Base-by-base conservation (phyloP, 2,888 invertebrate species). In the Margaritifera margaritifera region DNA sequence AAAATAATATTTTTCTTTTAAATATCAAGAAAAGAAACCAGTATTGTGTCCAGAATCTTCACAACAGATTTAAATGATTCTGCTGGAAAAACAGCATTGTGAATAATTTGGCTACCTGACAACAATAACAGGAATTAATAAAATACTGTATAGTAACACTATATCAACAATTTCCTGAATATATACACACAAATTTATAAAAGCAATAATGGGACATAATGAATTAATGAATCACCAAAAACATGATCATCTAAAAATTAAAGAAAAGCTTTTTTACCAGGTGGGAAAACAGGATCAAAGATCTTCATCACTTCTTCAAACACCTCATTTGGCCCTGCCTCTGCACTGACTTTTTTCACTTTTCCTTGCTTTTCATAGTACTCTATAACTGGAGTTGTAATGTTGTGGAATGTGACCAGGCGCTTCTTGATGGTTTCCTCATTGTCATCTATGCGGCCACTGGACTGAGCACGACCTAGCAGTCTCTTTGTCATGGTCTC, bases 401-500 rank as follows among this genome's bases (percentile, higher is more conserved):
- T 94, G 20, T 92, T 92, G 86, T 95, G 94, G 91, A 98, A 99
- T 63, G 98, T 98, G 79, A 94, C 92, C 75, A 99, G 92, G 59
- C 99, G 92, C 73, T 95, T 94, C 87, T 95, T 95, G 87, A 99
- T 97, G 53, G 98, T 97, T 79, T 94, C 95, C 86, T 95, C 95
- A 87, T 98, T 99, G 90, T 99, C 99, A 86, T 99, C 99, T 2
- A 94, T 94, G 51, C 97, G 93, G 52, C 95, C 93, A 4, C 95
- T 95, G 66, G 94, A 94, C 81, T 93, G 91, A 0, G 94, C 96
- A 75, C 97, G 93, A 0, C 93, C 92, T 81, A 95, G 85, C 70
- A 97, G 92, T 52, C 97, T 92, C 81, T 92, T 90, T 0, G 93
- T 93, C 91, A 98, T 92, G 20, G 94, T 94, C 42, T 94, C 94